A percentile compares a stretch with the other conserved stretches of the same genome.
These are phyloP conservation scores for Phaenicophaeus curvirostris DNA, from an alignment of 2,797 vertebrate genomes.

Conservation along the genomic window DNA sequence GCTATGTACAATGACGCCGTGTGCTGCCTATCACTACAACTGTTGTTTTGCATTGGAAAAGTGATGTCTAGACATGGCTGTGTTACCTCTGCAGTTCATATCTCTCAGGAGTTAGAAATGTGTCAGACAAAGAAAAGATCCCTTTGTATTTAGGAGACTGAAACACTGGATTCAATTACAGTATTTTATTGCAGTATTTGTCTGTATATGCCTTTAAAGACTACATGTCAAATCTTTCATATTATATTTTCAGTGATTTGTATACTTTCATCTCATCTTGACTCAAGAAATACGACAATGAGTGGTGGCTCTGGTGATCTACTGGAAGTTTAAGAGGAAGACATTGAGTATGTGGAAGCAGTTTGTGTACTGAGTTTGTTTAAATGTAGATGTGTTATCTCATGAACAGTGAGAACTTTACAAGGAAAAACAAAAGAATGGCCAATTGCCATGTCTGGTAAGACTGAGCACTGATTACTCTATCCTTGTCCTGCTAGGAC, in stretches of 20 bases:
- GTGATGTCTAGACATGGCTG: neutral
- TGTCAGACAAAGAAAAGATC: neutral
- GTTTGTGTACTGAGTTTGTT: conserved; percentile 11
- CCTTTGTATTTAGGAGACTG: neutral
- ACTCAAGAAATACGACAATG: neutral
- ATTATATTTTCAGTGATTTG: neutral
- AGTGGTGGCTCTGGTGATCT: neutral
- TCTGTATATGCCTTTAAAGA: neutral
- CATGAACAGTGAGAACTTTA: neutral
- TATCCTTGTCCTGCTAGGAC: neutral
- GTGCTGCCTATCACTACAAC: neutral
- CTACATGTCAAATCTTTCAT: neutral
- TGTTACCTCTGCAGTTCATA: neutral
- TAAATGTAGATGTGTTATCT: neutral
- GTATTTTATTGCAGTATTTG: neutral
- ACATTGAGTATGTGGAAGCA: neutral
- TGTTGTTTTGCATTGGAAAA: neutral
- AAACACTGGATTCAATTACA: neutral
- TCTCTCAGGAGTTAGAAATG: neutral
- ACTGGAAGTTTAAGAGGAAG: neutral
- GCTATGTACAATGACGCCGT: neutral
- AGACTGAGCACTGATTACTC: neutral
- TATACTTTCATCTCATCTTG: neutral
- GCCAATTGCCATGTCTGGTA: neutral
- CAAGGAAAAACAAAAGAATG: conserved; percentile 16